Conservation (phyloP, 2,797 vertebrate genomes). For the Pseudochaenichthys georgianus region DNA sequence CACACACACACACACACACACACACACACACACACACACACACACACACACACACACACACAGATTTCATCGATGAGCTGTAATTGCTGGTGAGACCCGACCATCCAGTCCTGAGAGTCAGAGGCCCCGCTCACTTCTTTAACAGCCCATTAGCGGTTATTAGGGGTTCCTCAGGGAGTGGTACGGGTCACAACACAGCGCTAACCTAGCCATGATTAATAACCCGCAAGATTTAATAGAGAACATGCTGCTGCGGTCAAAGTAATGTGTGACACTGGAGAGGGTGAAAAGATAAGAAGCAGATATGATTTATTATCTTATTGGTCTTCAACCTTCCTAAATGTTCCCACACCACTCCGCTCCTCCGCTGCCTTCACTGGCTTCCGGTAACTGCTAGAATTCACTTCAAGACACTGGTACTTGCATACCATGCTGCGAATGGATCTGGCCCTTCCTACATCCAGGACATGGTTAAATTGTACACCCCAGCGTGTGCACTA, state of each 20-base stretch:
- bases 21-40: constrained; percentile 17
- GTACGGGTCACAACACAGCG: constrained; percentile 61
- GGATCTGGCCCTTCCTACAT: too few species aligned
- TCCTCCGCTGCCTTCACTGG: too few species aligned
- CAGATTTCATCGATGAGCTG: constrained; percentile 81
- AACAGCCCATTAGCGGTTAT: constrained; percentile 84
- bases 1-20: too few species aligned
- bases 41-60: constrained; percentile 25
- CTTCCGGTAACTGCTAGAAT: too few species aligned
- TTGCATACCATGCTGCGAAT: too few species aligned
- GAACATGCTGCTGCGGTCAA: constrained; percentile 25
- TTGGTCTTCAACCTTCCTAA: too few species aligned
- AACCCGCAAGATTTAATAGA: constrained; percentile 65
- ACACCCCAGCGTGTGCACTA: too few species aligned
- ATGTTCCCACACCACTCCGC: too few species aligned
- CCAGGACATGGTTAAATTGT: too few species aligned
- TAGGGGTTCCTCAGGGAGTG: constrained; percentile 72
- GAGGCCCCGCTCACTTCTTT: constrained; percentile 71
- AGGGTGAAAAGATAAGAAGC: constrained; percentile 1
- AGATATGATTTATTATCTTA: neutral
- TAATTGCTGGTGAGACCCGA: constrained; percentile 81
- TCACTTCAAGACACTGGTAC: too few species aligned
- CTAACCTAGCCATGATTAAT: constrained; percentile 70
- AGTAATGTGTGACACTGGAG: constrained; percentile 13
- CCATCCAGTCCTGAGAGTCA: constrained; percentile 62